Base-by-base conservation (phyloP, 2,797 vertebrate genomes). In the Sebastes itinus region DNA sequence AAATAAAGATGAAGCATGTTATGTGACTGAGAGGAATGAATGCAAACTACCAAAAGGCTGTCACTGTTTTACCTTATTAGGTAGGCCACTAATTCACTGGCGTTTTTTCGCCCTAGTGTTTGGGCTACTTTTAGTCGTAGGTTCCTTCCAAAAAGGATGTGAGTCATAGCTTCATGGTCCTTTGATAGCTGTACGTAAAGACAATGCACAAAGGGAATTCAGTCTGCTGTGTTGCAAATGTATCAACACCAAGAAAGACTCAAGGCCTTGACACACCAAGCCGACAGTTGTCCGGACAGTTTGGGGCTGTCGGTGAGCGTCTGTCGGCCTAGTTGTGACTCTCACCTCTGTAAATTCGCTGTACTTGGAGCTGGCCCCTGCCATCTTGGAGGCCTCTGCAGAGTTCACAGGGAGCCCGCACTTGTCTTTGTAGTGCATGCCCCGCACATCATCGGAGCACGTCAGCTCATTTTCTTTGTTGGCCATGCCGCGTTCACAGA, bases 401-500 rank as follows among this genome's bases (percentile, higher is more conserved):
- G 93, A 89, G 91, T 89, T 96, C 87, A 95, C 87, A 72, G 93
- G 90, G 85, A 90, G 92, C 71, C 92, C 90, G 66, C 89, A 92
- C 85, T 87, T 93, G 86, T 95, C 93, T 83, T 92, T 93, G 89
- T 84, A 89, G 85, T 82, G 89, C 90, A 89, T 66, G 81, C 89
- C 90, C 91, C 93, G 90, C 78, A 93, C 83, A 18, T 95, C 95
- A 72, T 94, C 97, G 75, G 97, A 95, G 94, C 96, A 98, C 77
- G 97, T 97, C 94, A 99, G 94, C 96, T 99, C 98, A 94, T 99
- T 99, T 95, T 99, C 98, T 91, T 99, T 99, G 96, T 99, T 99
- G 95, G 98, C 98, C 98, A 99, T 99, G 96, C 98, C 97, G 96
- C 95, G 98, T 95, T 97, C 95, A 97, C 96, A 91, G 93, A 85